Percentiles rank a stretch among this genome's conserved stretches.
These are phyloP conservation scores for Sula dactylatra DNA, from an alignment of 2,113 vertebrate genomes.

Conservation along the genomic window DNA sequence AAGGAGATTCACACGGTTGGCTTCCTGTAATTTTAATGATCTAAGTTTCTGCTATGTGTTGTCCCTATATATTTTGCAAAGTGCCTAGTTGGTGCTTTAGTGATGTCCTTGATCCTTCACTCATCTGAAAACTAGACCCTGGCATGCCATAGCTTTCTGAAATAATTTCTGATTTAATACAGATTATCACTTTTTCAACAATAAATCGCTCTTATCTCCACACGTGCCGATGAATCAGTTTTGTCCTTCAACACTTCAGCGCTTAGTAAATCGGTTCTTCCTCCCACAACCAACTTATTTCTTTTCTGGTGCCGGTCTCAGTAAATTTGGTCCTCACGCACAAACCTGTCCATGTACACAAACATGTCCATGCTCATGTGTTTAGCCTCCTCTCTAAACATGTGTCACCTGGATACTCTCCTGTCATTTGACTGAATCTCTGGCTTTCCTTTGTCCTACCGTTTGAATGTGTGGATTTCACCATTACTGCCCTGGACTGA, in stretches of 20 bases:
- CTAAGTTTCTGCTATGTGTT: not conserved
- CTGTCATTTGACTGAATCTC: not conserved
- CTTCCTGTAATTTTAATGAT: not conserved
- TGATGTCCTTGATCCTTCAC: not conserved
- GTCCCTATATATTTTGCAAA: not conserved
- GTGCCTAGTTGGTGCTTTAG: not conserved
- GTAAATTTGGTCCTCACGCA: not conserved
- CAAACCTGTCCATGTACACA: not conserved
- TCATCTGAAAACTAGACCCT: not conserved
- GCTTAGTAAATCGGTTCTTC: not conserved
- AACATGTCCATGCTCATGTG: not conserved
- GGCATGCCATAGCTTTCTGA: not conserved
- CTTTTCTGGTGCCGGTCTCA: not conserved
- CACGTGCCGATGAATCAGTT: not conserved
- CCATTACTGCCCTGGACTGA: not conserved
- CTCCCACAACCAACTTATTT: not conserved
- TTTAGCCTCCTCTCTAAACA: not conserved
- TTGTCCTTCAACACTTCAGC: not conserved
- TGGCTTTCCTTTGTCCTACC: not conserved
- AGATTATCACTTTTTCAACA: not conserved
- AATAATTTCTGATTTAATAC: not conserved
- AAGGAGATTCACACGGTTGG: not conserved
- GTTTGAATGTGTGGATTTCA: not conserved
- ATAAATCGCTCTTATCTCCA: rapidly evolving
- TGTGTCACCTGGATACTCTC: not conserved